Base-by-base conservation (phyloP, 2,888 invertebrate species). In the Dioctria rufipes region DNA sequence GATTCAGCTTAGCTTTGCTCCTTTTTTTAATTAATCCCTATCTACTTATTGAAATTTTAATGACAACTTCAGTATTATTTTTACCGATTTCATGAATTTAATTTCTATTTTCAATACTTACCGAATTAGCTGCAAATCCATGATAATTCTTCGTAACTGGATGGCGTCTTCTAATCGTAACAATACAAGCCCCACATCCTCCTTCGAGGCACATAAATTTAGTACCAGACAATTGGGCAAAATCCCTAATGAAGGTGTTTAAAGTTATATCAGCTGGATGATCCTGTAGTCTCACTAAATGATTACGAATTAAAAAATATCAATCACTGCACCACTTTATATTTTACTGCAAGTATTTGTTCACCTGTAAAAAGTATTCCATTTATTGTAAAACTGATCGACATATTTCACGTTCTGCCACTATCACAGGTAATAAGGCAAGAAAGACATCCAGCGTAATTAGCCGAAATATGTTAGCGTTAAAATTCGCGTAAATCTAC, bases 181-280 rank as follows among this genome's bases (percentile, higher is more conserved):
- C 90, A 9, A 89, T 88, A 83, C 92, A 93, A 6, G 89, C 89
- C 0, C 93, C 92, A 84, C 93, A 93, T 13, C 92, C 92, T 54
- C 92, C 92, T 86, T 92, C 92, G 40, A 88, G 87, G 83, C 92
- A 92, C 91, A 92, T 92, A 43, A 86, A 88, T 84, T 92, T 92
- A 0, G 92, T 92, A 4, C 92, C 92, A 39, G 88, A 90, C 2
- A 92, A 85, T 61, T 89, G 87, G 2, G 90, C 89, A 83, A 89
- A 86, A 3, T 91, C 88, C 25, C 92, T 87, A 61, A 92, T 89
- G 83, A 90, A 92, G 1, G 88, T 86, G 83, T 92, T 92, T 2
- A 92, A 86, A 0, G 90, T 88, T 1, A 90, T 92, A 37, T 83
- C 82, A 1, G 80, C 11, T 6, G 84, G 82, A 42, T 37, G 46